Conservation (phyloP, 2,113 vertebrate species). For the Rhinopomastus cyanomelas region DNA sequence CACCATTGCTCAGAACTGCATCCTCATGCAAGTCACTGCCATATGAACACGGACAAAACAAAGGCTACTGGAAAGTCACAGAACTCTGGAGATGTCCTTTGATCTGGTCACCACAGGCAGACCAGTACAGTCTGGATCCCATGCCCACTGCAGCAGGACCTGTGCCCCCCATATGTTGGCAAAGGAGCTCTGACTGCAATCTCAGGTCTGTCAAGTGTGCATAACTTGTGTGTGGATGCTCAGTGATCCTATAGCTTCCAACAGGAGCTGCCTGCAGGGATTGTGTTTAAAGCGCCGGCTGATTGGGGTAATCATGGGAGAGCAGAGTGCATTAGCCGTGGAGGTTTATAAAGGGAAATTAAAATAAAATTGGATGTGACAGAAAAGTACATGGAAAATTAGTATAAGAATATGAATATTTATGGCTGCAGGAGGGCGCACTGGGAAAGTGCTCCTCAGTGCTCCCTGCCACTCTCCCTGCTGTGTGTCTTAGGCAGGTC, state of each 20-base stretch:
- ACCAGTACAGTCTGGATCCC: fast-evolving
- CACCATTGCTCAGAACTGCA: background rate
- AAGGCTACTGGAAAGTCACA: background rate
- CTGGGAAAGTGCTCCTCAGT: background rate
- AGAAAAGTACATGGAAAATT: conserved; percentile 72
- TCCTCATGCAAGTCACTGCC: fast-evolving
- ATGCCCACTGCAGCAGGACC: fast-evolving
- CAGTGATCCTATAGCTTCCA: conserved; percentile 36
- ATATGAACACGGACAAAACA: fast-evolving
- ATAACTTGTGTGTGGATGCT: background rate
- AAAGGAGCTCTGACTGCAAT: background rate
- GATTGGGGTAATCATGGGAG: conserved; percentile 73
- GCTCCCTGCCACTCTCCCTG: background rate
- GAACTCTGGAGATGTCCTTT: background rate
- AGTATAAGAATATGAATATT: conserved; percentile 73
- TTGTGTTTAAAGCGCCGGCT: conserved; percentile 62
- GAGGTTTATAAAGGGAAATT: conserved; percentile 72
- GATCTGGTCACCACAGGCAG: fast-evolving
- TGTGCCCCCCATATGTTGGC: background rate
- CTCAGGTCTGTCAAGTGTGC: background rate
- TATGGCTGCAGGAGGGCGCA: conserved; percentile 13
- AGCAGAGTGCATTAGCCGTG: conserved; percentile 66
- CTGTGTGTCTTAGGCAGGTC: fast-evolving
- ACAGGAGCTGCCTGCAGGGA: conserved; percentile 62
- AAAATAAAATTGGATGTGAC: conserved; percentile 75